These are phyloP conservation scores for Bradypus variegatus DNA, from an alignment of 2,797 vertebrate genomes.

Conservation along the genomic window DNA sequence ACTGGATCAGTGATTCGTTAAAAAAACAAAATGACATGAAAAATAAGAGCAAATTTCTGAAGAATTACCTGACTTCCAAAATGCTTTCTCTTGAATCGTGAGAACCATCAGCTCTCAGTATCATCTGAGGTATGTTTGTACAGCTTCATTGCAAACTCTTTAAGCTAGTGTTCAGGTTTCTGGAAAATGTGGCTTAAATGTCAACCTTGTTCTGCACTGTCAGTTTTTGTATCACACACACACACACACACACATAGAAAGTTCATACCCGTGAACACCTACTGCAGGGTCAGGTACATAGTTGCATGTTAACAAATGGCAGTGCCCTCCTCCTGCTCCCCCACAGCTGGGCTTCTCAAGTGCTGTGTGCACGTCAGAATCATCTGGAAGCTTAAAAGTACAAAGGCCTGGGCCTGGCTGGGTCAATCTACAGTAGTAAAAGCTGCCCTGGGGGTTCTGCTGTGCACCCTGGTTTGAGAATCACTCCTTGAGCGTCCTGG, in stretches of 20 bases:
- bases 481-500: background rate
- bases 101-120: conserved; percentile 14
- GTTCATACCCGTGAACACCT: background rate
- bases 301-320: background rate
- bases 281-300: rapidly evolving
- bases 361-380: background rate
- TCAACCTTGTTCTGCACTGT: conserved; percentile 66
- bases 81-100: conserved; percentile 43
- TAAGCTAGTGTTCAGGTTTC: conserved; percentile 68
- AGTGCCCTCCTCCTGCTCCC: too few species aligned
- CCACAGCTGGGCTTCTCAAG: background rate
- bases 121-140: conserved; percentile 47
- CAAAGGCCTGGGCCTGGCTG: background rate
- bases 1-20: background rate
- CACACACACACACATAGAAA: background rate
- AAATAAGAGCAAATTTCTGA: background rate
- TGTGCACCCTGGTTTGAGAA: background rate
- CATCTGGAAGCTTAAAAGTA: background rate
- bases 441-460: background rate
- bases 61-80: background rate
- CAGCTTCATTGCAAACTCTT: conserved; percentile 65
- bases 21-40: background rate
- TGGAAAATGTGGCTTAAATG: conserved; percentile 68
- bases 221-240: conserved; percentile 47
- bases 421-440: background rate